These are phyloP conservation scores for Odontophorus gujanensis DNA, from an alignment of 2,113 vertebrate genomes.

Conservation along the genomic window DNA sequence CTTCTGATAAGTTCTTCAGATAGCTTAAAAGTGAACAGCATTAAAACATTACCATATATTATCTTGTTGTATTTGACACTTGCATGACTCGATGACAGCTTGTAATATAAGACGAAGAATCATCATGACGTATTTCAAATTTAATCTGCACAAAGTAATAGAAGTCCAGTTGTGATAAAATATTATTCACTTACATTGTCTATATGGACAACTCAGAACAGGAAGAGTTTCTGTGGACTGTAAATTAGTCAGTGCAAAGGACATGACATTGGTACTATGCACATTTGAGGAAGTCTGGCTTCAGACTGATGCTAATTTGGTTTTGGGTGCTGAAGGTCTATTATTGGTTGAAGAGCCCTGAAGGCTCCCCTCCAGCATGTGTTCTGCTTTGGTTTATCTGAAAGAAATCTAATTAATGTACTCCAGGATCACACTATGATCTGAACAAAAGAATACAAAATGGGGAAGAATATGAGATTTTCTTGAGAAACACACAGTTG, in stretches of 20 bases:
- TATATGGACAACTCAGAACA: accelerated
- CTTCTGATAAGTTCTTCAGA: not conserved
- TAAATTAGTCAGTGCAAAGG: not conserved
- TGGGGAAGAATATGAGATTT: not conserved
- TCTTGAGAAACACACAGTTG: not conserved
- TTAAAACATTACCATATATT: not conserved
- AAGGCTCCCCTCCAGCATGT: not conserved
- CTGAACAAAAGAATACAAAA: not conserved
- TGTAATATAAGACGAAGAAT: not conserved
- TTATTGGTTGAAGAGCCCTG: not conserved
- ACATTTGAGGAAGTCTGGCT: not conserved
- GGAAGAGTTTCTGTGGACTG: accelerated
- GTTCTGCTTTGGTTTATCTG: not conserved
- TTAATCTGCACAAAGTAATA: not conserved
- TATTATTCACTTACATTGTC: not conserved
- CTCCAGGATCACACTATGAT: not conserved
- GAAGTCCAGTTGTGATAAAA: not conserved
- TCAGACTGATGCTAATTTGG: not conserved
- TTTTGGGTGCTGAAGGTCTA: not conserved
- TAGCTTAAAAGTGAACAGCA: not conserved
- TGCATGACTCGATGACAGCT: not conserved
- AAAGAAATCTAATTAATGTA: not conserved
- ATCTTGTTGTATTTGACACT: not conserved
- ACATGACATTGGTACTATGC: not conserved
- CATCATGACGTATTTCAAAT: not conserved